Conservation (phyloP, 2,113 vertebrate genomes). For the Channa maculata region DNA sequence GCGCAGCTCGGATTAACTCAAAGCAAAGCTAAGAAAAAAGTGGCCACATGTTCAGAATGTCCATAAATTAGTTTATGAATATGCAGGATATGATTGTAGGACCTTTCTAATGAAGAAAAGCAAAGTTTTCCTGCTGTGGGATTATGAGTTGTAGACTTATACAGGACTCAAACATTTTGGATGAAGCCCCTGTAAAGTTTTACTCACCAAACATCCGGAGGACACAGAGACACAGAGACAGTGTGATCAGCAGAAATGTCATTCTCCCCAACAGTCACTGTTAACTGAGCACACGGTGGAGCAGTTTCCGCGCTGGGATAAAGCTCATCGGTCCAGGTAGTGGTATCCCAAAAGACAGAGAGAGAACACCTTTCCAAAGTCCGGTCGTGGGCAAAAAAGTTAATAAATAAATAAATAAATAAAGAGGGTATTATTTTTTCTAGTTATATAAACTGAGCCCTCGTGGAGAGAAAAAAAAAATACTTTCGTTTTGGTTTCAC, state of each 20-base stretch:
- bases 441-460: slow-evolving; percentile 5
- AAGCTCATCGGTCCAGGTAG: slow-evolving; percentile 59
- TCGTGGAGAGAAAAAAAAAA: slow-evolving; percentile 11
- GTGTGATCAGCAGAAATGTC: slow-evolving; percentile 54
- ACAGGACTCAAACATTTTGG: not conserved
- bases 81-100: no score
- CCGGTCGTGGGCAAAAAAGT: not conserved
- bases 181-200: not conserved
- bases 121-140: not conserved
- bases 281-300: slow-evolving; percentile 25
- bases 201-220: slow-evolving; percentile 70
- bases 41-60: no score
- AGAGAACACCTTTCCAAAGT: not conserved
- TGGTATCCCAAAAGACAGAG: slow-evolving; percentile 20
- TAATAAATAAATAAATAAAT: not conserved
- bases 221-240: slow-evolving; percentile 58
- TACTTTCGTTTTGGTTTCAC: slow-evolving; percentile 23
- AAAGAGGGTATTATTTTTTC: not conserved
- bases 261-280: slow-evolving; percentile 58
- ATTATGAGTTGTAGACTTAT: not conserved
- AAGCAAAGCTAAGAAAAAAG: no score
- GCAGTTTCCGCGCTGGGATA: slow-evolving; percentile 3
- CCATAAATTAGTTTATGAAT: no score
- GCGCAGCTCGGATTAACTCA: not conserved
- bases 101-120: slow-evolving; percentile 1